Conservation (phyloP, 23 tunicate genomes). For the Styela clava region DNA sequence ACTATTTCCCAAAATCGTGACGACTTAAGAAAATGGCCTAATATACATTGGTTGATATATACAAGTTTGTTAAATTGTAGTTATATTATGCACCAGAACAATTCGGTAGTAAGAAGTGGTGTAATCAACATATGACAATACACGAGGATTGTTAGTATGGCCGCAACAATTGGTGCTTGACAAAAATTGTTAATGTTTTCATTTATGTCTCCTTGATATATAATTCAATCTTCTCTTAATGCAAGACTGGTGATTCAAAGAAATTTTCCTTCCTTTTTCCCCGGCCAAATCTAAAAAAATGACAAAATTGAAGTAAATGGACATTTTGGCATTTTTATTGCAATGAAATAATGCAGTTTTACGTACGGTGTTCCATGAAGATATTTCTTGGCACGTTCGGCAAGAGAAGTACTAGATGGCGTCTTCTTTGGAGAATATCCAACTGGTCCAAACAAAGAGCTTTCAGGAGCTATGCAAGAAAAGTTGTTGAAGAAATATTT, state of each 20-base stretch:
- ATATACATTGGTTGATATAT: too few relatives aligned
- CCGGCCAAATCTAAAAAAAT: conserved; percentile 36
- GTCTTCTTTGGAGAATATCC: conserved; percentile 79
- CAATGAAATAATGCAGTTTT: too few relatives aligned
- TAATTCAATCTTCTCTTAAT: too few relatives aligned
- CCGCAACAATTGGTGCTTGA: too few relatives aligned
- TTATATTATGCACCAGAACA: too few relatives aligned
- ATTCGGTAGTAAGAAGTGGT: too few relatives aligned
- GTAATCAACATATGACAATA: too few relatives aligned
- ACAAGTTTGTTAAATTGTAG: too few relatives aligned
- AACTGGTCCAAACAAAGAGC: conserved; percentile 60
- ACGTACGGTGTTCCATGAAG: conserved; percentile 82
- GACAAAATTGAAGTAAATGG: background rate
- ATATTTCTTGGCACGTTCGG: conserved; percentile 83
- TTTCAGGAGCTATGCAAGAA: conserved; percentile 21
- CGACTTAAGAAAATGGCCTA: too few relatives aligned
- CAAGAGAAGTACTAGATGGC: conserved; percentile 80
- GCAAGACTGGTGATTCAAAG: conserved; percentile 53
- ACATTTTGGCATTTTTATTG: background rate
- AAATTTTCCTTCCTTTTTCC: conserved; percentile 57
- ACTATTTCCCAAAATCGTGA: too few relatives aligned
- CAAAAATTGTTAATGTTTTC: too few relatives aligned
- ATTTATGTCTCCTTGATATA: background rate
- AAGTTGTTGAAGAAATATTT: background rate
- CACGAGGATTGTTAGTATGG: too few relatives aligned